A percentile compares a stretch with the other conserved stretches of the same genome.
Evolutionary conservation across 2,113 vertebrate species (phyloP).

Genomic region (Hepsetus odoe): DNA sequence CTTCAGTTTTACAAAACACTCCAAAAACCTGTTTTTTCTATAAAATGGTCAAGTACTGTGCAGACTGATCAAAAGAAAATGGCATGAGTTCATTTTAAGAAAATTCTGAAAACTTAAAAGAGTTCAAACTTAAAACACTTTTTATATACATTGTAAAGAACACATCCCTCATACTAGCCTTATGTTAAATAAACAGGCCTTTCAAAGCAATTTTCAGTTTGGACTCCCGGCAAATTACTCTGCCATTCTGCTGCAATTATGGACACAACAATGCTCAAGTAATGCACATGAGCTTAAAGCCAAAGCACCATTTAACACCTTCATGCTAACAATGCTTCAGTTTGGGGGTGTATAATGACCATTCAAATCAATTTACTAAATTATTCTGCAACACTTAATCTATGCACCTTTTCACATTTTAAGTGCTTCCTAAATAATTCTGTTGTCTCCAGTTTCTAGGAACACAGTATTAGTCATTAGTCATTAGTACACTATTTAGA

Average conservation of each 20-base stretch:
- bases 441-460: neutral
- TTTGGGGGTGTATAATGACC: neutral
- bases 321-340: neutral
- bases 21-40: too few relatives aligned
- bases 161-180: too few relatives aligned
- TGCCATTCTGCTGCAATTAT: neutral
- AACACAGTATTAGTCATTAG: neutral
- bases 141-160: too few relatives aligned
- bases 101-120: too few relatives aligned
- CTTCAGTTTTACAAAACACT: too few relatives aligned
- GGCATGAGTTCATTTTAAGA: too few relatives aligned
- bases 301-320: neutral
- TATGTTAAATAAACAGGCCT: neutral
- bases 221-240: neutral
- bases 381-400: neutral
- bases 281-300: neutral
- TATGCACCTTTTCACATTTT: neutral
- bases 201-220: neutral
- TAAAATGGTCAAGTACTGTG: too few relatives aligned
- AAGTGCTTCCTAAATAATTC: neutral
- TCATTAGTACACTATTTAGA: neutral
- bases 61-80: too few relatives aligned
- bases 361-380: constrained; percentile 1
- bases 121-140: too few relatives aligned
- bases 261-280: neutral